Base-by-base conservation (phyloP, 2,888 invertebrate species). In the Helleia helle region DNA sequence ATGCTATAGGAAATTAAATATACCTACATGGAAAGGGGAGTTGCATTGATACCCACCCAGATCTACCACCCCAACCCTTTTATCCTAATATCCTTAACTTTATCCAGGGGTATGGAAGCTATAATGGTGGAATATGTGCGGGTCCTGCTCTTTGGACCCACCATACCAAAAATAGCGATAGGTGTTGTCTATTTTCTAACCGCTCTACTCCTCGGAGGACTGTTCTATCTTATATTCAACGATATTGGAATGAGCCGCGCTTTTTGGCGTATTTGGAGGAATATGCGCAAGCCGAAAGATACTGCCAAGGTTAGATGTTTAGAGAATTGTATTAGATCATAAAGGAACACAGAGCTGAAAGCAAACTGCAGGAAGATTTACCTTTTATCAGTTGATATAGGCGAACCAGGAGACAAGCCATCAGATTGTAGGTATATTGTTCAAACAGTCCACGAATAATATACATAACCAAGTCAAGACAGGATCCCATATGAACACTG, bases 201-300 rank as follows among this genome's bases (percentile, higher is more conserved):
- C 3, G 46, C 42, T 0, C 27, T 56, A 17, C 57, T 67, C 55
- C 54, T 62, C 48, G 55, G 65, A 53, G 64, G 63, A 49, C 59
- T 65, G 60, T 90, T 92, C 56, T 52, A 86, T 0, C 40, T 93
- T 1, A 91, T 93, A 85, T 96, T 3, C 59, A 53, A 53, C 41
- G 52, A 72, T 59, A 89, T 93, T 48, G 96, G 96, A 13, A 74
- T 96, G 45, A 87, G 89, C 13, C 55, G 69, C 9, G 87, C 90
- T 0, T 85, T 93, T 37, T 90, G 90, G 69, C 87, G 89, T 62
- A 77, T 93, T 17, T 95, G 94, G 94, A 52, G 57, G 40, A 74
- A 71, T 36, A 73, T 76, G 71, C 58, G 49, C 49, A 70, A 62
- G 41, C 58, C 68, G 0, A 58, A 50, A 41, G 43, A 42, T 14